Percentiles rank a stretch among this genome's conserved stretches.
These are phyloP conservation scores for Geopemphigus sp. DNA, from an alignment of 1,140 invertebrate genomes.

Conservation along the genomic window DNA sequence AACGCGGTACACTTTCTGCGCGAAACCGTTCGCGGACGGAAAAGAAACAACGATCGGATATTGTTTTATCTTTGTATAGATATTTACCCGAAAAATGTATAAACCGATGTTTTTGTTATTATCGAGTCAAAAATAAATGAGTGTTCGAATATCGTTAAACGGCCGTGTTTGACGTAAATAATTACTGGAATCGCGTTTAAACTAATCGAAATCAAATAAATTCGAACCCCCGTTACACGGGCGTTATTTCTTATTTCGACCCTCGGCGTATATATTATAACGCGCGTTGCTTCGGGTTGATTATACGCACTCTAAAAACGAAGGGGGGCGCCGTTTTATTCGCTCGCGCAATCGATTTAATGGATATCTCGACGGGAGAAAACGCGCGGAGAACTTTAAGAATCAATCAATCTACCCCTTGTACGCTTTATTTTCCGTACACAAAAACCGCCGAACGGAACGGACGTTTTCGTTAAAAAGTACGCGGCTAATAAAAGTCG, in stretches of 20 bases:
- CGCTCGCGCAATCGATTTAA: constrained; percentile 25
- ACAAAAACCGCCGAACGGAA: constrained; percentile 1
- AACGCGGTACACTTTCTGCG: no score
- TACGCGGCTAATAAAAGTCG: neutral
- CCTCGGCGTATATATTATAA: no score
- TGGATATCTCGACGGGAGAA: constrained; percentile 3
- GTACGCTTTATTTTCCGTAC: neutral
- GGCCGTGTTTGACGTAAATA: neutral
- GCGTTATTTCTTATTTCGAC: neutral
- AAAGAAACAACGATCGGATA: no score
- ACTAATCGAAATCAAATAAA: neutral
- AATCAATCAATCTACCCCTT: constrained; percentile 48
- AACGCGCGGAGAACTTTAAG: neutral
- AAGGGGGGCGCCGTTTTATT: neutral
- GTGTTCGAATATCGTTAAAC: neutral
- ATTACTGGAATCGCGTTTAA: neutral
- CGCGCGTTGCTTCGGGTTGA: neutral
- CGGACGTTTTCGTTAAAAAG: neutral
- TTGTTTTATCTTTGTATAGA: no score
- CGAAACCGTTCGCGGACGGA: no score
- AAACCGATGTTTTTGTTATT: no score
- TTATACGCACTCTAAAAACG: neutral
- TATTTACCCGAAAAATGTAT: no score
- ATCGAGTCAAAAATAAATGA: neutral
- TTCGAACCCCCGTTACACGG: neutral